A percentile compares a stretch with the other conserved stretches of the same genome.
Conservation (phyloP, 2,888 invertebrate species). For the Deilephila porcellus region DNA sequence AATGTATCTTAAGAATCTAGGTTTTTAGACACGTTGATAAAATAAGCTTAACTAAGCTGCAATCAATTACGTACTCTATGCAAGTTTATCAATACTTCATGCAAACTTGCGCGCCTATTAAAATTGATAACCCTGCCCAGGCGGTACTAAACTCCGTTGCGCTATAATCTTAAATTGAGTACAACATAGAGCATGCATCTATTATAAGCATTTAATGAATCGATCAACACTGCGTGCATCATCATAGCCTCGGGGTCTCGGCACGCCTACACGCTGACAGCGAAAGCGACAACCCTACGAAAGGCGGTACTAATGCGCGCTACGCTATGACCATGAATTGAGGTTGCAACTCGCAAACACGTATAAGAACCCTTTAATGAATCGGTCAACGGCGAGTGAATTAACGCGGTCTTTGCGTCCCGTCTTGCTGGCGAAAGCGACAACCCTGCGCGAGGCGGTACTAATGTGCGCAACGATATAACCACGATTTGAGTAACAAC, state of each 20-base stretch:
- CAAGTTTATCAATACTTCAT: too few species aligned
- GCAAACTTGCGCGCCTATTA: too few species aligned
- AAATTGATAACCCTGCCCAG: constrained; percentile 4
- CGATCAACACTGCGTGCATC: neutral
- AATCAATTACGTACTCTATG: neutral
- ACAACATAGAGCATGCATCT: neutral
- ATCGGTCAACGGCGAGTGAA: constrained; percentile 54
- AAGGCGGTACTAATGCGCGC: constrained; percentile 1
- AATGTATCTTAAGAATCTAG: too few species aligned
- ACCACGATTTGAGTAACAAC: constrained; percentile 37
- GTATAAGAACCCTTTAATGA: constrained; percentile 58
- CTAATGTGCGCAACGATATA: constrained; percentile 45
- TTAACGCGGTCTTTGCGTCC: constrained; percentile 45
- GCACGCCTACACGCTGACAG: constrained; percentile 1
- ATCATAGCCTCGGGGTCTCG: neutral
- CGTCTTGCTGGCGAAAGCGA: constrained; percentile 57
- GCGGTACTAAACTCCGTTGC: neutral
- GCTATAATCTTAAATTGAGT: neutral
- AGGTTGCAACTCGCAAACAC: constrained; percentile 36
- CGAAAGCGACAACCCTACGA: constrained; percentile 22
- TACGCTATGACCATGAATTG: constrained; percentile 7
- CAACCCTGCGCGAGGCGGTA: constrained; percentile 51
- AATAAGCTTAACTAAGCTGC: neutral
- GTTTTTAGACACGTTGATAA: neutral
- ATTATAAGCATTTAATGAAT: neutral